phyloP scores from a whole-genome alignment of 2,113 vertebrate genomes.

The Rhea pennata region DNA sequence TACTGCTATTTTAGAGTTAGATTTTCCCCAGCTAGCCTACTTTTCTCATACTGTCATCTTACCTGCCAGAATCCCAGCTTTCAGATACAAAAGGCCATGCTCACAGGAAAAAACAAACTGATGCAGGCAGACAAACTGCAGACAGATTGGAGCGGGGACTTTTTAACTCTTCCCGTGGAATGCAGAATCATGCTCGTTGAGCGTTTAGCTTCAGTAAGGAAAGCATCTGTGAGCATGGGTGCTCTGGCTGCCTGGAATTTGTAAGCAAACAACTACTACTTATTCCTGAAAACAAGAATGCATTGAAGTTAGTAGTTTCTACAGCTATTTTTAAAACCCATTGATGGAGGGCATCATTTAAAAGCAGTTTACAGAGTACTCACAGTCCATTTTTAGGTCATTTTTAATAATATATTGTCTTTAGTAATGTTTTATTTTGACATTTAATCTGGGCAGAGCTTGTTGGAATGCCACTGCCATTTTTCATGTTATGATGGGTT shows the following conservation, averaged over 20 bases:
- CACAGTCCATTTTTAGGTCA: background rate
- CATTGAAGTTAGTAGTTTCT: background rate
- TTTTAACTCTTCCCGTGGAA: background rate
- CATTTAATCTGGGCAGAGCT: background rate
- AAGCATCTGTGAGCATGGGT: background rate
- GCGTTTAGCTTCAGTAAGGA: background rate
- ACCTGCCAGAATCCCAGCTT: constrained; percentile 38
- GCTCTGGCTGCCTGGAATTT: background rate
- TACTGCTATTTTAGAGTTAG: constrained; percentile 32
- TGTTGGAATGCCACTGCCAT: too few species aligned
- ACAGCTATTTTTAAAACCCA: background rate
- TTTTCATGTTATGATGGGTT: background rate
- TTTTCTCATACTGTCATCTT: constrained; percentile 58
- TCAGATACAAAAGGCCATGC: constrained; percentile 33
- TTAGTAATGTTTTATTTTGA: background rate
- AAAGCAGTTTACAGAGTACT: background rate
- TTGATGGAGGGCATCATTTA: background rate
- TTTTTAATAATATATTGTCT: background rate
- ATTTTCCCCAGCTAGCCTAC: constrained; percentile 30
- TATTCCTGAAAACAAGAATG: background rate
- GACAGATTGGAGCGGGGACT: constrained; percentile 35
- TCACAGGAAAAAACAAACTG: constrained; percentile 4
- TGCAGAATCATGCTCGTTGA: constrained; percentile 13
- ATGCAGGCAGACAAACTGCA: constrained; percentile 44
- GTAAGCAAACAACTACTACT: background rate